phyloP scores from a whole-genome alignment of 2,888 invertebrate species.

The Heliconius cydno region DNA sequence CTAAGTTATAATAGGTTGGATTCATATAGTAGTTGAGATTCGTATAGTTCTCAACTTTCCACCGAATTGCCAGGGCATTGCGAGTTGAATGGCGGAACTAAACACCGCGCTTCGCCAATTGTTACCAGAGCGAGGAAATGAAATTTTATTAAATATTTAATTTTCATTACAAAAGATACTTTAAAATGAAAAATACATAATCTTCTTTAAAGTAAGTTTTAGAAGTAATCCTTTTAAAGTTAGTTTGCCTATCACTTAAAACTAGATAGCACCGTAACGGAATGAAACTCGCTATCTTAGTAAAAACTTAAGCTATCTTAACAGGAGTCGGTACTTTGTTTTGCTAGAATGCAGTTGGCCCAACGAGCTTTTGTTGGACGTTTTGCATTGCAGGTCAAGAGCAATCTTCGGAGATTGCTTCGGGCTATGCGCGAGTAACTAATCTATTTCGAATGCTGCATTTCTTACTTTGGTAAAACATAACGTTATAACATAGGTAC shows the following conservation, averaged over 20 bases:
- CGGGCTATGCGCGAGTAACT: constrained; percentile 51
- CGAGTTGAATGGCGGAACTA: too few relatives aligned
- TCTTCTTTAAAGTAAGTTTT: constrained; percentile 24
- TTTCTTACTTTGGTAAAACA: constrained; percentile 30
- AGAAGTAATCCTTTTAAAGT: constrained; percentile 33
- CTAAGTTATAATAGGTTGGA: neutral
- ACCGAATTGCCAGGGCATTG: too few relatives aligned
- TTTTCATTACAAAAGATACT: neutral
- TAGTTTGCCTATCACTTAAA: constrained; percentile 33
- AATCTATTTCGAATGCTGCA: constrained; percentile 45
- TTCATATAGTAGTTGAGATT: too few relatives aligned
- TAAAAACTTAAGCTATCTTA: constrained; percentile 44
- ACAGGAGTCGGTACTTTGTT: constrained; percentile 51
- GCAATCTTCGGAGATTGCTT: constrained; percentile 69
- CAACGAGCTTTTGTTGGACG: constrained; percentile 63
- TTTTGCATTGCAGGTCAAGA: constrained; percentile 75
- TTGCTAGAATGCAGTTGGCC: constrained; percentile 51
- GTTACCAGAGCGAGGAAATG: too few relatives aligned
- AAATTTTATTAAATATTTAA: too few relatives aligned
- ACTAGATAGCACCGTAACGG: constrained; percentile 37
- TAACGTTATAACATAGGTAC: neutral
- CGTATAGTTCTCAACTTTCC: too few relatives aligned
- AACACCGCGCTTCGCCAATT: too few relatives aligned
- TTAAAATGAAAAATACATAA: constrained; percentile 7
- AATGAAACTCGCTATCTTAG: constrained; percentile 40